These are phyloP conservation scores for Drosophila nr. fundita DNA, from an alignment of 2,888 invertebrate genomes.

Conservation along the genomic window DNA sequence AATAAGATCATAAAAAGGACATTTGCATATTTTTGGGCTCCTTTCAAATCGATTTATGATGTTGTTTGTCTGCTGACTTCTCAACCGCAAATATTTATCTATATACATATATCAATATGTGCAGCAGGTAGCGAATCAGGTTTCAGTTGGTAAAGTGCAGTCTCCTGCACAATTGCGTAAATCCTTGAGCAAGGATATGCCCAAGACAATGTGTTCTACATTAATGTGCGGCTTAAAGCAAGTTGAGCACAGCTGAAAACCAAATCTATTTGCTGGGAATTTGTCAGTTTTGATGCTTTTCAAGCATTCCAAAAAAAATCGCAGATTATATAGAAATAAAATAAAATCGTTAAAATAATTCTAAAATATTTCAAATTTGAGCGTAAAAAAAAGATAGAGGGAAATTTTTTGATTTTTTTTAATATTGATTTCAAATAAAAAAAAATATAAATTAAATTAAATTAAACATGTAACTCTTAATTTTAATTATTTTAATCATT, in stretches of 20 bases:
- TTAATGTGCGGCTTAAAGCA: conserved; percentile 1
- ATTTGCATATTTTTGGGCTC: conserved; percentile 55
- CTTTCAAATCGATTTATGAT: conserved; percentile 57
- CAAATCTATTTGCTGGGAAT: background rate
- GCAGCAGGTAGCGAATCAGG: conserved; percentile 33
- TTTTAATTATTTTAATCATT: background rate
- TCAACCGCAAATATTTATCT: conserved; percentile 46
- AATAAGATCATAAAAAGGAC: conserved; percentile 64
- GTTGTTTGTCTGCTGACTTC: conserved; percentile 64
- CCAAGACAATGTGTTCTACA: background rate
- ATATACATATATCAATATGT: background rate
- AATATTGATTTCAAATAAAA: background rate
- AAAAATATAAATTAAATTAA: no score
- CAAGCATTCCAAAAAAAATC: background rate
- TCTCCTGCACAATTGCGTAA: conserved; percentile 19
- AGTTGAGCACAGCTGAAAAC: background rate
- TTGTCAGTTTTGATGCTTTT: background rate
- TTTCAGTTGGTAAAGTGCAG: background rate
- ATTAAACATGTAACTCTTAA: no score
- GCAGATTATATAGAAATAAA: no score
- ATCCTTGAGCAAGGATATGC: conserved; percentile 21
- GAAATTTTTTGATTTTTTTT: background rate
- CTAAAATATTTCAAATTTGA: background rate
- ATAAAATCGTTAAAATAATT: background rate
- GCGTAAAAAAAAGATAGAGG: background rate